These are phyloP conservation scores for Agriopis leucophaearia DNA, from an alignment of 2,888 invertebrate species.

Conservation along the genomic window DNA sequence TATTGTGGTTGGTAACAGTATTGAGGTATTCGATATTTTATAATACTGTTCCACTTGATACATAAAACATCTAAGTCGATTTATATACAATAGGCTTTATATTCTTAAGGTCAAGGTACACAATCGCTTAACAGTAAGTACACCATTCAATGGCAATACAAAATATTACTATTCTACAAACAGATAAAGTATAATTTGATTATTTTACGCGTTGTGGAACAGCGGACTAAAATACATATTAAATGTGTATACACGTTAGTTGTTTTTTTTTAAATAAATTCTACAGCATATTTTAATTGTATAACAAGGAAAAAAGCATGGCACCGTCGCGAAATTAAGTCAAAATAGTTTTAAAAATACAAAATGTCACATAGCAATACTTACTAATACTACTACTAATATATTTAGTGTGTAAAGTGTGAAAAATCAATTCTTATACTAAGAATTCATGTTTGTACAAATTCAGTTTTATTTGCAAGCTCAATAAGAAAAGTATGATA, in stretches of 20 bases:
- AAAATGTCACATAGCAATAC: conserved; percentile 13
- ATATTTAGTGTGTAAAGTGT: not conserved
- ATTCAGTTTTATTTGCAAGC: not conserved
- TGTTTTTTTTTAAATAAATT: conserved; percentile 33
- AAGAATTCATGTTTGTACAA: not conserved
- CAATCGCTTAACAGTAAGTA: conserved; percentile 39
- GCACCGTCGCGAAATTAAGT: conserved; percentile 34
- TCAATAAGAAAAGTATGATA: not conserved
- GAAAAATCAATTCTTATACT: conserved; percentile 5
- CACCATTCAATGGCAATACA: conserved; percentile 34
- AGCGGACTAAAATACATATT: conserved; percentile 30
- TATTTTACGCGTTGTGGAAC: conserved; percentile 39
- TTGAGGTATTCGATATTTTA: conserved; percentile 66
- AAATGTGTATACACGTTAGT: conserved; percentile 33
- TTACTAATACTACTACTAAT: conserved; percentile 27
- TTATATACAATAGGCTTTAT: conserved; percentile 37
- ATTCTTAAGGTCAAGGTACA: conserved; percentile 37
- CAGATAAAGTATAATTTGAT: conserved; percentile 19
- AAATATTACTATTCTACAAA: conserved; percentile 31
- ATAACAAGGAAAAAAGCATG: conserved; percentile 33
- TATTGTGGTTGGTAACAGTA: conserved; percentile 65
- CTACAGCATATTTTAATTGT: conserved; percentile 32
- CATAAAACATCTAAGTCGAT: conserved; percentile 47
- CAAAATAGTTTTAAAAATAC: not conserved
- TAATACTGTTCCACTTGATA: conserved; percentile 66